Conservation (phyloP, 2,888 invertebrate species). For the Thalpophila matura region DNA sequence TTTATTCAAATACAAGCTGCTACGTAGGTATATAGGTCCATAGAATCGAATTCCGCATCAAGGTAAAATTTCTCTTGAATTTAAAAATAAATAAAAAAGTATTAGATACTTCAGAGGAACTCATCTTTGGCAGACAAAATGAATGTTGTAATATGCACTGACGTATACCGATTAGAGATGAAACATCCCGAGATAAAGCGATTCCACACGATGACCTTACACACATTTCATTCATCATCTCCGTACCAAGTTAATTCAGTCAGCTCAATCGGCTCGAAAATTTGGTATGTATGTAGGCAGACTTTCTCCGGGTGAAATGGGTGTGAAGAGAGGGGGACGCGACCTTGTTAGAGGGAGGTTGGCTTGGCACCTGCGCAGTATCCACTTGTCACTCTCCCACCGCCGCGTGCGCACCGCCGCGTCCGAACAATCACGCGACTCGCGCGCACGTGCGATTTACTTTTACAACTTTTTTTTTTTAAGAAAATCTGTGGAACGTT, state of each 20-base stretch:
- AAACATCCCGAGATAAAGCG: conserved; percentile 54
- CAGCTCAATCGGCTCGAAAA: conserved; percentile 88
- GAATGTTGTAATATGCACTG: conserved; percentile 25
- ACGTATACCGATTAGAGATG: conserved; percentile 38
- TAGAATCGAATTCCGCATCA: neutral
- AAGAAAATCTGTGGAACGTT: conserved; percentile 72
- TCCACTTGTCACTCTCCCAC: conserved; percentile 86
- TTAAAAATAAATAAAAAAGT: too few species aligned
- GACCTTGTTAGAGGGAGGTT: conserved; percentile 90
- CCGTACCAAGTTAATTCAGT: conserved; percentile 72
- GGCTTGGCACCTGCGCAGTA: conserved; percentile 83
- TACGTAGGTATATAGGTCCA: too few species aligned
- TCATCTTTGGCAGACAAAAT: conserved; percentile 21
- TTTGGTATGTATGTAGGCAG: conserved; percentile 91
- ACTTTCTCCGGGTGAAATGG: conserved; percentile 90
- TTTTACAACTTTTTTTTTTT: conserved; percentile 57
- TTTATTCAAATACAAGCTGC: neutral
- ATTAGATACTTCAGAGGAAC: conserved; percentile 1
- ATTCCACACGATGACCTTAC: conserved; percentile 69
- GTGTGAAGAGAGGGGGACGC: conserved; percentile 82
- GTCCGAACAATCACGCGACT: conserved; percentile 71
- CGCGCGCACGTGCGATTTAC: conserved; percentile 78
- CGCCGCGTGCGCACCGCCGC: conserved; percentile 86
- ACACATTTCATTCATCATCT: conserved; percentile 78
- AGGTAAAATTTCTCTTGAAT: conserved; percentile 24